phyloP scores from a whole-genome alignment of 2,797 vertebrate species.

The Adelosebastes latens region DNA sequence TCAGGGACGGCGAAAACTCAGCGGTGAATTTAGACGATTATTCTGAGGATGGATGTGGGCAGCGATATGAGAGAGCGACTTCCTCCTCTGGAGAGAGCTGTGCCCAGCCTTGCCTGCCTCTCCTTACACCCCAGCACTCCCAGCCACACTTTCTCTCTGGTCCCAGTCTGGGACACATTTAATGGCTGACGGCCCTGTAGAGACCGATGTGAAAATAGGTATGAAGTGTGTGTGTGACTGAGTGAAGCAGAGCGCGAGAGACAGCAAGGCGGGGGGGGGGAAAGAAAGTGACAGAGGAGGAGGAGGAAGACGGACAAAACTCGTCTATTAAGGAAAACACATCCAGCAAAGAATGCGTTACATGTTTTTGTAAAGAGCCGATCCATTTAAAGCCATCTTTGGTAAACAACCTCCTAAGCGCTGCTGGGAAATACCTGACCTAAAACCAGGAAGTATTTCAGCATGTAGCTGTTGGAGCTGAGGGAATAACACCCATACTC shows the following conservation, averaged over 20 bases:
- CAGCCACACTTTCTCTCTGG: conserved; percentile 38
- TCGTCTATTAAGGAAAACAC: conserved; percentile 13
- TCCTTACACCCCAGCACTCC: conserved; percentile 46
- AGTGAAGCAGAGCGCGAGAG: conserved; percentile 45
- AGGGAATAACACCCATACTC: conserved; percentile 58
- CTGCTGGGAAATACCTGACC: conserved; percentile 56
- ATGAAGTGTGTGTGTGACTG: conserved; percentile 45
- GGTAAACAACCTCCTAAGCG: conserved; percentile 35
- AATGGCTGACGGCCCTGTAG: conserved; percentile 63
- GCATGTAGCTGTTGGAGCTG: conserved; percentile 51
- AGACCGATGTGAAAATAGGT: conserved; percentile 70
- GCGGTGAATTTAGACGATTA: conserved; percentile 50
- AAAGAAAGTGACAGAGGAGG: conserved; percentile 1
- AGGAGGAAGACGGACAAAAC: conserved; percentile 23
- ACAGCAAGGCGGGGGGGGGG: background rate
- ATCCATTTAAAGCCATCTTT: conserved; percentile 18
- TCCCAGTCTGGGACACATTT: conserved; percentile 76
- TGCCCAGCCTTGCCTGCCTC: conserved; percentile 76
- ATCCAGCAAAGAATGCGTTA: conserved; percentile 11
- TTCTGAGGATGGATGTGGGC: conserved; percentile 72
- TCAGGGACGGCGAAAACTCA: conserved; percentile 50
- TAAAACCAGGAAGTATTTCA: conserved; percentile 56
- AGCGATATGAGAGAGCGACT: conserved; percentile 66
- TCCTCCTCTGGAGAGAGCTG: conserved; percentile 62
- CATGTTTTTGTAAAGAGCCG: conserved; percentile 5